Evolutionary conservation across 2,888 invertebrate species (phyloP), one percentile per base, ranked within the genome.

Genomic region (Beris chalybata): DNA sequence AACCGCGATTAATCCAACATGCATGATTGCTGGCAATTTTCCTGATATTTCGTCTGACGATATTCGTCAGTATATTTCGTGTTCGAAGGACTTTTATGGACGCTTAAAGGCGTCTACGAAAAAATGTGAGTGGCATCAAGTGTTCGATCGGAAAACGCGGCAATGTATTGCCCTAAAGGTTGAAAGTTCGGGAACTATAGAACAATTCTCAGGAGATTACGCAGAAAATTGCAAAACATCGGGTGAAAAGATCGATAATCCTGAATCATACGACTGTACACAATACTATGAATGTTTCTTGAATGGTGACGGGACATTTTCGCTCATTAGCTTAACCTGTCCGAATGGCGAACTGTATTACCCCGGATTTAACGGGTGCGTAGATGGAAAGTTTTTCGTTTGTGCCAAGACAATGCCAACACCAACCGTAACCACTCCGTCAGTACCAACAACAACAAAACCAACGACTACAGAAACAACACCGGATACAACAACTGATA

Each of bases 271-370:
- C 1, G 63, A 63, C 38, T 63, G 63, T 12, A 63, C 9, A 12
- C 13, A 47, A 22, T 63, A 63, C 13, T 63, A 63, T 22, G 43
- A 63, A 32, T 63, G 63, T 22, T 52, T 63, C 5, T 13, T 53
- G 5, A 53, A 63, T 52, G 53, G 44, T 0, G 52, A 43, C 22
- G 63, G 63, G 4, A 44, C 52, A 22, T 63, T 30, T 44, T 11
- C 22, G 1, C 52, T 48, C n/a, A n/a, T n/a, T 5, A 3, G 43
- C n/a, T 15, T 38, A 22, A 38, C 2, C 5, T 63, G 63, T 22
- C 52, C 63, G 9, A 44, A 32, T 2, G 43, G 31, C 9, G 53
- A 53, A 43, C 44, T 53, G 4, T 63, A 52, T 15, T 15, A 31
- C 11, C 59, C 59, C 2, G 31, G n/a, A 11, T 48, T 32, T 32